These are phyloP conservation scores for Acronicta leporina DNA, from an alignment of 2,888 invertebrate genomes.

Conservation along the genomic window DNA sequence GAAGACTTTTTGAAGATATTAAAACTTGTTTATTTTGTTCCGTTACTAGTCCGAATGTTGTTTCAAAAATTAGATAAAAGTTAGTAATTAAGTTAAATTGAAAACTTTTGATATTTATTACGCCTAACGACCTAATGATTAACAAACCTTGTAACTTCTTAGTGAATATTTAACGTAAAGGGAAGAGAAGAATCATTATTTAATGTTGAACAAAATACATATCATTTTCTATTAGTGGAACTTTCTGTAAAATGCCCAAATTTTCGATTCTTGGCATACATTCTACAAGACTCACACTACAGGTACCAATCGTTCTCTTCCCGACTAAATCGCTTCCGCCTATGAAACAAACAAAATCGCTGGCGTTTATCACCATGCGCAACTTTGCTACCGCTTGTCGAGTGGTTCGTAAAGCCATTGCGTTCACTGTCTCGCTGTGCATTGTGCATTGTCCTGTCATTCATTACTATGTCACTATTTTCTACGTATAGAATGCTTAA, in stretches of 20 bases:
- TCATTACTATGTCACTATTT: constrained; percentile 51
- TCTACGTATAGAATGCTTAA: constrained; percentile 40
- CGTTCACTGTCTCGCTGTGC: constrained; percentile 36
- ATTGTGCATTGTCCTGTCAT: constrained; percentile 54
- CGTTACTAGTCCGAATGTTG: background rate
- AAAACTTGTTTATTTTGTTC: too few relatives aligned
- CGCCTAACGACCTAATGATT: background rate
- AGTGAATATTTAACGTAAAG: too few relatives aligned
- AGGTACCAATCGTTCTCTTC: too few relatives aligned
- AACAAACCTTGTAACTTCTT: too few relatives aligned
- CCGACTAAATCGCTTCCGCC: constrained; percentile 2
- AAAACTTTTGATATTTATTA: background rate
- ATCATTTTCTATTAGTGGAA: too few relatives aligned
- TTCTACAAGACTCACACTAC: too few relatives aligned
- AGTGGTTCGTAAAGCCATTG: constrained; percentile 45
- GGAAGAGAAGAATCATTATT: too few relatives aligned
- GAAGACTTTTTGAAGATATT: background rate
- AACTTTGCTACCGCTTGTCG: constrained; percentile 41
- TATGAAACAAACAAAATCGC: background rate
- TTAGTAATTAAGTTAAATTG: background rate
- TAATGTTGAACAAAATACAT: too few relatives aligned
- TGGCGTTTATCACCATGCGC: constrained; percentile 8
- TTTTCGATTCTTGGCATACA: too few relatives aligned
- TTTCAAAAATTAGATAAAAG: background rate
- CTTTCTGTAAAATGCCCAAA: too few relatives aligned